A percentile compares a stretch with the other conserved stretches of the same genome.
Conservation (phyloP, 2,888 invertebrate genomes). For the Ophonus ardosiacus region DNA sequence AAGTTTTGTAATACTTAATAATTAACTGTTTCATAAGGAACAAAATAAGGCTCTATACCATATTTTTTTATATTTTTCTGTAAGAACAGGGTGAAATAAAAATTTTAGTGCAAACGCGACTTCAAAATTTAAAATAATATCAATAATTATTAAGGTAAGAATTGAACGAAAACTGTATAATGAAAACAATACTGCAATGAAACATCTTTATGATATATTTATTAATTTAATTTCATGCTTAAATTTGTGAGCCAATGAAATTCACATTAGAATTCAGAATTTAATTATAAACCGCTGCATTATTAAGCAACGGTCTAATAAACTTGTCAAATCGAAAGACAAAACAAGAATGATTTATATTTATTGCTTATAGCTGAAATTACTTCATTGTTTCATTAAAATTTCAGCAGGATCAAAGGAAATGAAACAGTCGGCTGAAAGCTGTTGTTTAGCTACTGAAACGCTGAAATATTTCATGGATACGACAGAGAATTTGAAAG, state of each 20-base stretch:
- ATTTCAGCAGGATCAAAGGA: neutral
- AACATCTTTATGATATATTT: too few species aligned
- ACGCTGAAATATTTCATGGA: neutral
- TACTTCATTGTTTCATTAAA: slow-evolving; percentile 22
- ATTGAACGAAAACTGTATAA: too few species aligned
- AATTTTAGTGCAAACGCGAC: too few species aligned
- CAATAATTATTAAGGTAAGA: too few species aligned
- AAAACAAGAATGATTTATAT: neutral
- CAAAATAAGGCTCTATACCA: too few species aligned
- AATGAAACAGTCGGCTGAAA: neutral
- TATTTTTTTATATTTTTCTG: too few species aligned
- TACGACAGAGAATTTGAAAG: too few species aligned
- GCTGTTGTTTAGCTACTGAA: neutral
- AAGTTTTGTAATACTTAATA: too few species aligned
- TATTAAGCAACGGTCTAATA: neutral
- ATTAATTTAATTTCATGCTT: neutral
- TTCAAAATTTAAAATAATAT: too few species aligned
- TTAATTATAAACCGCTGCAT: neutral
- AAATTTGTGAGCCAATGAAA: neutral
- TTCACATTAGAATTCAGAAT: neutral
- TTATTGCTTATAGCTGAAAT: slow-evolving; percentile 9
- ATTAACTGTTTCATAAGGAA: too few species aligned
- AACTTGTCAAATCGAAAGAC: neutral
- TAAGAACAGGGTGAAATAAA: too few species aligned
- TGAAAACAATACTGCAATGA: too few species aligned